These are phyloP conservation scores for Apamea crenata DNA, from an alignment of 2,888 invertebrate species.

Conservation along the genomic window DNA sequence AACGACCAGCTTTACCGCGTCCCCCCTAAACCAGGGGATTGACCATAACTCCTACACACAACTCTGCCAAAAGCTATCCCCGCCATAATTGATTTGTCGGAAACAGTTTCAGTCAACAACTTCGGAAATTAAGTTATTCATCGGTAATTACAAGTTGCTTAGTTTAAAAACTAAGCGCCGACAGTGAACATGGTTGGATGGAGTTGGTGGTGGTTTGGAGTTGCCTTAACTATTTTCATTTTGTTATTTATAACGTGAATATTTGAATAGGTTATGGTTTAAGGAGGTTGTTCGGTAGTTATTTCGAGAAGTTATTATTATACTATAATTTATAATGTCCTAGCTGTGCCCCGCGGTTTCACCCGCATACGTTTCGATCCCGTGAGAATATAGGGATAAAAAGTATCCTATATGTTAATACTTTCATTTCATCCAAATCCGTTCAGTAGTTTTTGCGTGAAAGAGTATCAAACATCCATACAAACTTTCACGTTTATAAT, in stretches of 20 bases:
- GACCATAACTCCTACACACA: conserved; percentile 67
- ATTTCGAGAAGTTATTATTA: neutral
- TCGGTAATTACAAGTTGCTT: conserved; percentile 58
- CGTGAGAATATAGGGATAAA: no score
- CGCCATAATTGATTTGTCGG: conserved; percentile 71
- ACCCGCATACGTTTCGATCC: no score
- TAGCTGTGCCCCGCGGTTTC: no score
- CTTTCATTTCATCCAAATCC: no score
- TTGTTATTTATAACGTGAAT: conserved; percentile 17
- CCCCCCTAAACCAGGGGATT: conserved; percentile 65
- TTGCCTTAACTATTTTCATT: conserved; percentile 14
- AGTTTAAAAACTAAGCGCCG: conserved; percentile 39
- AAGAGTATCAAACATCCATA: no score
- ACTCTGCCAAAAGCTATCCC: conserved; percentile 67
- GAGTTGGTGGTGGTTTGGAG: conserved; percentile 17
- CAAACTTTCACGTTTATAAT: no score
- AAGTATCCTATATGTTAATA: no score
- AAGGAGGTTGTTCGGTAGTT: neutral
- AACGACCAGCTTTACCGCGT: conserved; percentile 72
- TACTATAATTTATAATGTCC: neutral
- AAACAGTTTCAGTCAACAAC: conserved; percentile 52
- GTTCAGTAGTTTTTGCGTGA: no score
- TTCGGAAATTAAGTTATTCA: conserved; percentile 59
- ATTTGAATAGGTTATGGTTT: conserved; percentile 7
- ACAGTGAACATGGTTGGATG: conserved; percentile 1